Percentiles rank a stretch among this genome's conserved stretches.
Evolutionary conservation across 2,113 vertebrate species (phyloP).

Genomic region (Gymnorhina tibicen): DNA sequence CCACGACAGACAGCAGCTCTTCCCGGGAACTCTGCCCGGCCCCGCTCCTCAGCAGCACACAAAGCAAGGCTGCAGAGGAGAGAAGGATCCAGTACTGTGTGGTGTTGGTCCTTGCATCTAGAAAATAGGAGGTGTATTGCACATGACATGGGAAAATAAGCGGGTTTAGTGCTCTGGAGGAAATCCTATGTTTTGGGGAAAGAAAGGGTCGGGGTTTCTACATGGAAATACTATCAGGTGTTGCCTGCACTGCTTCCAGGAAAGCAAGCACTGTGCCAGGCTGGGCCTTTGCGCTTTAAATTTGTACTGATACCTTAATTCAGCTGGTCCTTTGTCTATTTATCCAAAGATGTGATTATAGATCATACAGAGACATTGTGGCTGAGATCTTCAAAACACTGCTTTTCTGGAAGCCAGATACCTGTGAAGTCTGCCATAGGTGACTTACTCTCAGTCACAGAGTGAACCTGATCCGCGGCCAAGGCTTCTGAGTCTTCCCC

Average conservation of each 20-base stretch:
- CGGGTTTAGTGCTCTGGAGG: background rate
- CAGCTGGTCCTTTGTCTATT: accelerated
- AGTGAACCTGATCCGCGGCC: background rate
- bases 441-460: background rate
- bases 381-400: background rate
- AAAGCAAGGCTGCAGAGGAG: background rate
- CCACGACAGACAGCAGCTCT: background rate
- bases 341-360: background rate
- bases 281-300: background rate
- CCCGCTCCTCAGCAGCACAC: accelerated
- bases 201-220: background rate
- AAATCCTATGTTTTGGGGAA: background rate
- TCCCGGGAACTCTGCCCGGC: accelerated
- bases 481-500: background rate
- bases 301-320: background rate
- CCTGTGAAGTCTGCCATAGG: background rate
- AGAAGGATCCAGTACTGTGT: accelerated
- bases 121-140: background rate
- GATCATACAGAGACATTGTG: background rate
- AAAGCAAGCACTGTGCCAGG: background rate
- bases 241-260: background rate
- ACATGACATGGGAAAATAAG: accelerated
- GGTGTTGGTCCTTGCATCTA: background rate
- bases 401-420: background rate
- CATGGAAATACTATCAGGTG: accelerated